Evolutionary conservation across 2,888 invertebrate genomes (phyloP), one percentile per base, ranked within the genome.

Genomic region (Seira musarum): DNA sequence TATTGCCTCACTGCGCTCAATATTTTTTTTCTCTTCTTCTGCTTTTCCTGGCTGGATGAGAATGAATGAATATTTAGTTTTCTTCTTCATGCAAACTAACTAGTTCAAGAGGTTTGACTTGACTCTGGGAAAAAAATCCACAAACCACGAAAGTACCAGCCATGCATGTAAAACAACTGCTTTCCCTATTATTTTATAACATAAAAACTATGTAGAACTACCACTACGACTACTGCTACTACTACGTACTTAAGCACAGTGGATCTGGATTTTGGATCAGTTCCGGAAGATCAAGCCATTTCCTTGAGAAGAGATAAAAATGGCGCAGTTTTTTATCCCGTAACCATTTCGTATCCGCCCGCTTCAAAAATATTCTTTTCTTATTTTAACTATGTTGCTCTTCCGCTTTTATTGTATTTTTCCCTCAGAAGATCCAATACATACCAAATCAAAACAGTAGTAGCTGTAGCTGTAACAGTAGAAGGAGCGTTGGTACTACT

Each of bases 251-350:
- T 57, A 57, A 57, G 57, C 17, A 57, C 17, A 57, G 10, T 57
- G 57, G 57, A 57, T 57, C 40, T 40, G 40, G 6, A 40, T 57
- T 19, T 60, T 60, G 66, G 67, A 74, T 74, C 66, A 66, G 74
- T 74, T 74, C 66, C 74, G 74, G 74, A 74, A 66, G 66, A 74
- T 74, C 66, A 74, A 74, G 60, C 60, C 67, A 66, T 74, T 74
- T 74, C 66, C 67, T 60, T 40, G 57, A 71, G 63, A 66, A 67
- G 74, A 73, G 73, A 74, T 74, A 66, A 57, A 57, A 57, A 57
- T n/a, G 40, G 6, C 57, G 57, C 57, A 57, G 57, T 57, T 57
- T 57, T 57, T 57, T 57, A 57, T 57, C 57, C 57, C n/a, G 6
- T 57, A 57, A 57, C 57, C 57, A 57, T 57, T 57, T n/a, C 57